Conservation (phyloP, 1,140 invertebrate genomes). For the Anastrepha obliqua region DNA sequence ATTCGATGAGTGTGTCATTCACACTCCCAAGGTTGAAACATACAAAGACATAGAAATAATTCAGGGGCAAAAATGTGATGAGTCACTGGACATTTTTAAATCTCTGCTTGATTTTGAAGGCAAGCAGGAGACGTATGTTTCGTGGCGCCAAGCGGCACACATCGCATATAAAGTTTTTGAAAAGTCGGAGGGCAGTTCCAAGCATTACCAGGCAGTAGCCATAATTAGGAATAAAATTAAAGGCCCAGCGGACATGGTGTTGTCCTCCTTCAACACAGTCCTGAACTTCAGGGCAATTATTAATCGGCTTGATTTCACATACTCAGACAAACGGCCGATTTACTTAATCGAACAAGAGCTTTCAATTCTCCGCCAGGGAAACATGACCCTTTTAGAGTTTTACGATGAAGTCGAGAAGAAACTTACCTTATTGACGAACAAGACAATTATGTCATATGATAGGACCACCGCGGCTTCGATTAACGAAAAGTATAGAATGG, state of each 20-base stretch:
- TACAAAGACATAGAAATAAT: too few relatives aligned
- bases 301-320: slow-evolving; percentile 57
- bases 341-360: slow-evolving; percentile 59
- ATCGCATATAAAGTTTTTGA: slow-evolving; percentile 61
- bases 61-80: too few relatives aligned
- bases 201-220: slow-evolving; percentile 59
- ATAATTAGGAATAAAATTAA: slow-evolving; percentile 60
- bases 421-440: slow-evolving; percentile 57
- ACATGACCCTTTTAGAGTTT: slow-evolving; percentile 55
- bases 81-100: too few relatives aligned
- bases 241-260: slow-evolving; percentile 56
- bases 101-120: too few relatives aligned
- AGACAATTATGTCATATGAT: slow-evolving; percentile 59
- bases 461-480: slow-evolving; percentile 3
- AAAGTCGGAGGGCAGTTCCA: slow-evolving; percentile 58
- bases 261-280: slow-evolving; percentile 59
- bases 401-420: slow-evolving; percentile 56
- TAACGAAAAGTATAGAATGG: slow-evolving; percentile 56
- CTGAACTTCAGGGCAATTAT: slow-evolving; percentile 61
- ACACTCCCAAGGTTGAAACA: too few relatives aligned
- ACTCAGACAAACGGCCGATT: slow-evolving; percentile 59
- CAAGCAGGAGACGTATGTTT: too few relatives aligned
- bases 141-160: too few relatives aligned
- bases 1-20: too few relatives aligned
- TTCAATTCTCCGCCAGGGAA: slow-evolving; percentile 54